phyloP scores from a whole-genome alignment of 2,888 invertebrate genomes.

The Xestia rhomboidea region DNA sequence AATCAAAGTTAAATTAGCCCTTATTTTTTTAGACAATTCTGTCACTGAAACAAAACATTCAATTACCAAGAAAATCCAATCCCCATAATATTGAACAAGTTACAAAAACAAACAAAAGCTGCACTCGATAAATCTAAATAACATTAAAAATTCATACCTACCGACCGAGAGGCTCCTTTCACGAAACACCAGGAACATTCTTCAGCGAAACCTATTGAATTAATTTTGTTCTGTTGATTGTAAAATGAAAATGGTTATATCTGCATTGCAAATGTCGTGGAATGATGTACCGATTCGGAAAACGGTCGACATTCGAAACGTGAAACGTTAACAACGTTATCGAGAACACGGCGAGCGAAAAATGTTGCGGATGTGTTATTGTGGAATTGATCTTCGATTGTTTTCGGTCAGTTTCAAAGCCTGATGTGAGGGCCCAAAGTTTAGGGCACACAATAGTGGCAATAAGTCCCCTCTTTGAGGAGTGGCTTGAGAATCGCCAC shows the following conservation, averaged over 20 bases:
- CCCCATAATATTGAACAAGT: conserved; percentile 1
- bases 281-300: conserved; percentile 67
- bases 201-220: conserved; percentile 82
- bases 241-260: conserved; percentile 85
- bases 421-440: neutral
- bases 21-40: neutral
- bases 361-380: conserved; percentile 51
- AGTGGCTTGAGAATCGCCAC: too few species aligned
- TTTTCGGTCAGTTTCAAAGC: neutral
- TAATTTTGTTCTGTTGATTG: conserved; percentile 88
- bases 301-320: conserved; percentile 69
- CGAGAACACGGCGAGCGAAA: conserved; percentile 62
- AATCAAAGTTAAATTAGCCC: neutral
- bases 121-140: conserved; percentile 65
- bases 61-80: conserved; percentile 9
- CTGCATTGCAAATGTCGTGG: conserved; percentile 83
- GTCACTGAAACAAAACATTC: neutral
- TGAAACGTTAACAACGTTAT: conserved; percentile 73
- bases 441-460: too few species aligned
- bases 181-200: conserved; percentile 79
- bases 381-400: neutral
- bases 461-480: too few species aligned
- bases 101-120: conserved; percentile 39
- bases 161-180: conserved; percentile 71
- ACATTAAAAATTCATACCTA: conserved; percentile 77